Percentiles rank a stretch among this genome's conserved stretches.
These are phyloP conservation scores for Laupala kohalensis DNA, from an alignment of 1,140 invertebrate species.

Conservation along the genomic window DNA sequence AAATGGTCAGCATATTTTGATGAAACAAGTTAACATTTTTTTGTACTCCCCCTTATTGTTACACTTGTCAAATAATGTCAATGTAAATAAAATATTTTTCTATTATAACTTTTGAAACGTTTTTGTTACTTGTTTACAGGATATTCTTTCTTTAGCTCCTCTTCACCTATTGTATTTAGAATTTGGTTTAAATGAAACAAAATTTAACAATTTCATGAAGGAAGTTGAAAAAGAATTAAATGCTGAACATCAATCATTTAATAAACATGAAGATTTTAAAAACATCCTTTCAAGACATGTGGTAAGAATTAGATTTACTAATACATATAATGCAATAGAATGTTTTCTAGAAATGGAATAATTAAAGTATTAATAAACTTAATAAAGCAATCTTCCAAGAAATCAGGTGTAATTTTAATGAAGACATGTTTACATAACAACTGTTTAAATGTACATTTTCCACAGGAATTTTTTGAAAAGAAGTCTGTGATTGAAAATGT, in stretches of 20 bases:
- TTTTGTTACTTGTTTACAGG: no score
- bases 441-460: background rate
- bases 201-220: constrained; percentile 71
- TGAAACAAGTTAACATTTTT: no score
- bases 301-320: constrained; percentile 20
- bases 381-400: constrained; percentile 26
- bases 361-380: background rate
- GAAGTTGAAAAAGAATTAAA: constrained; percentile 83
- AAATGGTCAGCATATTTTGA: no score
- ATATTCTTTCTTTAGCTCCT: constrained; percentile 63
- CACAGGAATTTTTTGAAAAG: constrained; percentile 45
- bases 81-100: no score
- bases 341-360: background rate
- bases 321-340: background rate
- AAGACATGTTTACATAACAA: no score
- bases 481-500: constrained; percentile 53
- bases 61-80: no score
- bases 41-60: no score
- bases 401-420: constrained; percentile 43
- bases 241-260: constrained; percentile 70
- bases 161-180: constrained; percentile 78
- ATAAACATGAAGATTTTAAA: constrained; percentile 69
- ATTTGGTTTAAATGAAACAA: constrained; percentile 71
- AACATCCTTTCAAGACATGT: constrained; percentile 62
- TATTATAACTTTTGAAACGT: no score